phyloP scores from a whole-genome alignment of 2,797 vertebrate species.

The Phrynocephalus guinanensis region DNA sequence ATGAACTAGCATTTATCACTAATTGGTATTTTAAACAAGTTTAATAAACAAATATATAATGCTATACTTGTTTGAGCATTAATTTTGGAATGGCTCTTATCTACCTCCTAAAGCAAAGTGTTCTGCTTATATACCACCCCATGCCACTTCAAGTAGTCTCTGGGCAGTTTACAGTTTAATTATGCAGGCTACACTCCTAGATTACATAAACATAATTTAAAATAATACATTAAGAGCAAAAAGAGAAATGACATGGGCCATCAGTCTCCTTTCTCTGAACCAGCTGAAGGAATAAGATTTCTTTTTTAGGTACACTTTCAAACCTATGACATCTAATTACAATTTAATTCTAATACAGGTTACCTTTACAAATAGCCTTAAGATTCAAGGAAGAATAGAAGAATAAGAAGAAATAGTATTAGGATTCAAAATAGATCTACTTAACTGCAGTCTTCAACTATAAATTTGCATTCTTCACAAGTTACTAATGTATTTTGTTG shows the following conservation, averaged over 20 bases:
- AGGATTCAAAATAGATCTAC: neutral
- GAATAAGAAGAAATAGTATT: neutral
- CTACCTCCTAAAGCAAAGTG: neutral
- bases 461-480: neutral
- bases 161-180: too few species aligned
- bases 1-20: too few species aligned
- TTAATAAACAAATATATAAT: neutral
- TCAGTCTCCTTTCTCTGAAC: neutral
- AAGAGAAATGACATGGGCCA: neutral
- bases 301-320: neutral
- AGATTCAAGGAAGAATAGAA: neutral
- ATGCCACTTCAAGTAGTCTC: too few species aligned
- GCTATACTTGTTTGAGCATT: neutral
- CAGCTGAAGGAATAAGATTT: neutral
- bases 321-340: neutral
- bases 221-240: conserved; percentile 18
- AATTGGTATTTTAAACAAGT: neutral
- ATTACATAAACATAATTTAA: conserved; percentile 24
- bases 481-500: neutral
- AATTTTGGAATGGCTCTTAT: neutral
- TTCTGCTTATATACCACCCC: too few species aligned
- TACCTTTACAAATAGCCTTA: neutral
- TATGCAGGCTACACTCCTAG: too few species aligned
- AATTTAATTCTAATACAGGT: neutral
- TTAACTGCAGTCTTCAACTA: neutral